Evolutionary conservation across 2,888 invertebrate species (phyloP).

Genomic region (Epinotia ramella): DNA sequence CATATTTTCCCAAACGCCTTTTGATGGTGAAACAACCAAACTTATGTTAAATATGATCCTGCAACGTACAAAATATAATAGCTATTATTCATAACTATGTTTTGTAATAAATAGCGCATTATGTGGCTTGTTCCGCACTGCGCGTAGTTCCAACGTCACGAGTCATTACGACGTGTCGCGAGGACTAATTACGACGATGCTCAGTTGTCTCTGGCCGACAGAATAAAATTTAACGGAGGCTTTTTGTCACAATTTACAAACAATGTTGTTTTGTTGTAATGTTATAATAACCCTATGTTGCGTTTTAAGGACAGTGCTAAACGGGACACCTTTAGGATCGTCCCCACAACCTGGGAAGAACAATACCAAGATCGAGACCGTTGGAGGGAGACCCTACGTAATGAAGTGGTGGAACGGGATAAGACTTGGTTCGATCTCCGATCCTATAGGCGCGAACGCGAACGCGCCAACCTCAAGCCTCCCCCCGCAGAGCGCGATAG

Average conservation of each 20-base stretch:
- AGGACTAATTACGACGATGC: slow-evolving; percentile 37
- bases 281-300: background rate
- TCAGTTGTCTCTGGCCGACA: slow-evolving; percentile 31
- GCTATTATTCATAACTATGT: background rate
- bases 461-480: too few species aligned
- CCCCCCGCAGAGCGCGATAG: too few species aligned
- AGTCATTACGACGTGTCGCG: slow-evolving; percentile 32
- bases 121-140: slow-evolving; percentile 19
- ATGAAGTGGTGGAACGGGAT: too few species aligned
- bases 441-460: too few species aligned
- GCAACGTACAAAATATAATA: background rate
- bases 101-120: background rate
- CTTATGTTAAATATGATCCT: too few species aligned
- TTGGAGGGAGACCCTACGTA: too few species aligned
- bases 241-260: slow-evolving; percentile 26
- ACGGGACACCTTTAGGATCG: too few species aligned
- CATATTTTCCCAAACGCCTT: background rate
- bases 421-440: too few species aligned
- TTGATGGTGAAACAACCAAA: background rate
- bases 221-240: slow-evolving; percentile 18
- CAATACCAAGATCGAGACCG: too few species aligned
- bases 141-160: slow-evolving; percentile 16
- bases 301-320: too few species aligned
- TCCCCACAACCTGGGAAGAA: too few species aligned
- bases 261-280: slow-evolving; percentile 10